phyloP scores from a whole-genome alignment of 2,797 vertebrate species.

The Pseudomugil gertrudae region DNA sequence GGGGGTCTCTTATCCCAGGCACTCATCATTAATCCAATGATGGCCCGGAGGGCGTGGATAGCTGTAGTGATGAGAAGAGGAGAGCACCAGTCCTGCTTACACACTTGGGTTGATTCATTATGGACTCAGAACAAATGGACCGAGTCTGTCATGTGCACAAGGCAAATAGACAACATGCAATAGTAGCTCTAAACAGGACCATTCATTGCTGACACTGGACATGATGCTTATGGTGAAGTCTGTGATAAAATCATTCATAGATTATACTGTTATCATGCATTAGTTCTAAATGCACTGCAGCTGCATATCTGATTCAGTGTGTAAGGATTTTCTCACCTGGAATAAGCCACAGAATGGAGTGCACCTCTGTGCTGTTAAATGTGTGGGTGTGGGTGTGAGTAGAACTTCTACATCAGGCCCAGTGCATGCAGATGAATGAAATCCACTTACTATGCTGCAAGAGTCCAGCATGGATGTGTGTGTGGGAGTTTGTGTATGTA shows the following conservation, averaged over 20 bases:
- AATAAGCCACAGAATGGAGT: conserved; percentile 16
- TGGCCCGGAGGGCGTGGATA: conserved; percentile 70
- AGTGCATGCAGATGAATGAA: conserved; percentile 76
- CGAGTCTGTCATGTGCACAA: conserved; percentile 22
- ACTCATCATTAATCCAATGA: conserved; percentile 65
- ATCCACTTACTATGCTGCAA: conserved; percentile 72
- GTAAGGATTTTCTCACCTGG: conserved; percentile 53
- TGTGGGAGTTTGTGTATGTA: conserved; percentile 58
- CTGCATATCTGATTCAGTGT: conserved; percentile 1
- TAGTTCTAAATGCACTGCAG: too few relatives aligned
- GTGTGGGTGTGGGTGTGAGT: conserved; percentile 69
- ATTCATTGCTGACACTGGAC: too few relatives aligned
- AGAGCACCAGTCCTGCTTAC: conserved; percentile 53
- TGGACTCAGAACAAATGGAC: conserved; percentile 48
- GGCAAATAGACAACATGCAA: not conserved
- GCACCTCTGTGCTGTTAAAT: conserved; percentile 41
- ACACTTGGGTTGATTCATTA: conserved; percentile 59
- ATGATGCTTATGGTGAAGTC: too few relatives aligned
- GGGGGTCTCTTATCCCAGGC: conserved; percentile 50
- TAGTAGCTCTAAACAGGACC: conserved; percentile 4
- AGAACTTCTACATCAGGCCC: conserved; percentile 57
- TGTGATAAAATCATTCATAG: too few relatives aligned
- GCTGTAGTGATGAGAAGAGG: conserved; percentile 58
- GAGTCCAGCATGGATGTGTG: conserved; percentile 30
- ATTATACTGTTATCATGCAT: too few relatives aligned